These are phyloP conservation scores for Pseudonaja textilis DNA, from an alignment of 2,113 vertebrate species.

Conservation along the genomic window DNA sequence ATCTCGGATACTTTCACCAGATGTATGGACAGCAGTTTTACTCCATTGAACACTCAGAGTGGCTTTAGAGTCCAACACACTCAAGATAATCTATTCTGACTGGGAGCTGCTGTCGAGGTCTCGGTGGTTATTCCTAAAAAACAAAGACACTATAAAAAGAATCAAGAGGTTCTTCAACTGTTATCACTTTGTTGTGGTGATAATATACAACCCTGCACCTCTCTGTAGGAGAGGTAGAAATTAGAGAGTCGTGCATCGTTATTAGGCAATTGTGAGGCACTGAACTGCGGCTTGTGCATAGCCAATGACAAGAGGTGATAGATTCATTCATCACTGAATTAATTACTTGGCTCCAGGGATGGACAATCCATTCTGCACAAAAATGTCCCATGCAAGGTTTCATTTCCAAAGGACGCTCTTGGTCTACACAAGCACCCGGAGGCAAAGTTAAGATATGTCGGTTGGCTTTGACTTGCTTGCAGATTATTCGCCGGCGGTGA, in stretches of 20 bases:
- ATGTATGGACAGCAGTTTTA: background rate
- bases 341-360: constrained; percentile 71
- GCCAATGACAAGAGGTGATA: no score
- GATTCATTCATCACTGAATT: rapidly evolving
- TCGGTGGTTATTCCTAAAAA: background rate
- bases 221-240: background rate
- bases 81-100: background rate
- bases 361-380: constrained; percentile 63
- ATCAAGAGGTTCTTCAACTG: background rate
- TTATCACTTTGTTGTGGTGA: background rate
- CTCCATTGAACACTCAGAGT: background rate
- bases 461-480: constrained; percentile 64
- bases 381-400: constrained; percentile 64
- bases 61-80: background rate
- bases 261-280: background rate
- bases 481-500: constrained; percentile 72
- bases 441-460: constrained; percentile 56
- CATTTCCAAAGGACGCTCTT: constrained; percentile 58
- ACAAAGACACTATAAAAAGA: background rate
- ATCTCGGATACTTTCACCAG: background rate
- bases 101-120: background rate
- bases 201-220: no score
- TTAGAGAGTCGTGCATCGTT: background rate
- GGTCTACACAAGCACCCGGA: constrained; percentile 46
- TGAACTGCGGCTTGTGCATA: background rate